Base-by-base conservation (phyloP, 2,888 invertebrate genomes). In the Philereme vetulata region DNA sequence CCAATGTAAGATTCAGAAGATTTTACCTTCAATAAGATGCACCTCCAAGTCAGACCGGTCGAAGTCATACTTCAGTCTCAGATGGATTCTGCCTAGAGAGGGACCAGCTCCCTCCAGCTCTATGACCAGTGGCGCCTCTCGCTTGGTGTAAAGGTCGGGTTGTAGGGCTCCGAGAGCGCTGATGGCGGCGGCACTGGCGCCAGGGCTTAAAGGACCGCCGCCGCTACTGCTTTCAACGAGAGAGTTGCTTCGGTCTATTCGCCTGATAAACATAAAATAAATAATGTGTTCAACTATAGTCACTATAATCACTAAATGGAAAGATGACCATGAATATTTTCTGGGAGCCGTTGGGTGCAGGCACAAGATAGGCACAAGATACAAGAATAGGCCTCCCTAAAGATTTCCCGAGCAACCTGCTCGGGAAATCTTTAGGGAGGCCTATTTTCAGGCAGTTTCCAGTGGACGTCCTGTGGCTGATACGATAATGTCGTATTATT, bases 1-100 rank as follows among this genome's bases (percentile, higher is more conserved):
- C 21, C 21, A 21, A 21, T 21, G 21, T 1, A 21, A 21, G 21
- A 21, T 21, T 21, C 21, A 11, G 32, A 44, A 38, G 6, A 40
- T 34, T 53, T 40, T 72, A 96, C 97, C 97, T 95, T 98, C 97
- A 85, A 98, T 97, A 69, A 98, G 93, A 88, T 98, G 97, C n/a
- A 97, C 96, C 69, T 97, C 95, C 70, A 98, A 93, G 84, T 98
- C 98, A 10, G 97, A 97, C 67, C 96, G 94, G 82, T 97, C 96
- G 78, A 97, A 97, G 88, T 98, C 98, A 78, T 98, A 98, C 76
- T 96, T 97, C 58, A 98, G 92, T 56, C 97, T 93, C 71, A 97
- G 93, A 80, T 98, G 98, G 66, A 98, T 93, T 63, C 97, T 93
- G 40, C 98, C 98, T 48, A 97, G 93, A 42, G 94, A 94, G 4